Conservation (phyloP, 2,888 invertebrate species). For the Peribatodes rhomboidaria region DNA sequence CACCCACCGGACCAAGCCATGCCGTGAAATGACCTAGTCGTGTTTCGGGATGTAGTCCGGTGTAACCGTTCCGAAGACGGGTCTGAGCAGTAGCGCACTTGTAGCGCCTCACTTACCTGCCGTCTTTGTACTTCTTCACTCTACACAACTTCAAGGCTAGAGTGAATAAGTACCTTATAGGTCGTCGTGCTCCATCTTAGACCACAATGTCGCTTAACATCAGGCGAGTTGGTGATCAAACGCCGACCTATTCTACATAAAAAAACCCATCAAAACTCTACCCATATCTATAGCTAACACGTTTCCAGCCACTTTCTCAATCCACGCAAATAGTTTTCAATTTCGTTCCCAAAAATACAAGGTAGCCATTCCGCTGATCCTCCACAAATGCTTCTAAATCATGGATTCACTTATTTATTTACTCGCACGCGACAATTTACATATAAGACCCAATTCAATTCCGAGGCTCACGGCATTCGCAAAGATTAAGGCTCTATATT, state of each 20-base stretch:
- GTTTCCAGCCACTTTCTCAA: conserved; percentile 24
- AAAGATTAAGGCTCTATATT: conserved; percentile 78
- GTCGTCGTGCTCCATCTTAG: too few relatives aligned
- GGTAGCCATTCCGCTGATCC: conserved; percentile 68
- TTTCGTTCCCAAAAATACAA: conserved; percentile 45
- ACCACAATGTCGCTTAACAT: too few relatives aligned
- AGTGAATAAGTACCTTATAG: too few relatives aligned
- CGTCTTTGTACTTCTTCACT: too few relatives aligned
- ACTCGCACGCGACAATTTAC: conserved; percentile 82
- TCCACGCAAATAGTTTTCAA: conserved; percentile 45
- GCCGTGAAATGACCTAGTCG: too few relatives aligned
- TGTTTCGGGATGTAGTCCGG: too few relatives aligned
- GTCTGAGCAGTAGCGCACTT: too few relatives aligned
- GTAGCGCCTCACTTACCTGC: too few relatives aligned
- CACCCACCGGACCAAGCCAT: too few relatives aligned
- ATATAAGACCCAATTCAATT: conserved; percentile 84
- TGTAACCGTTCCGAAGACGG: too few relatives aligned
- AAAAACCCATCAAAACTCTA: neutral
- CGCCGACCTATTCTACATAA: neutral
- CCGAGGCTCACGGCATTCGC: conserved; percentile 77
- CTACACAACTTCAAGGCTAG: too few relatives aligned
- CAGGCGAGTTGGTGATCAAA: too few relatives aligned
- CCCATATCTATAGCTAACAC: conserved; percentile 3
- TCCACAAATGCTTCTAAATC: conserved; percentile 72
- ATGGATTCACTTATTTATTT: conserved; percentile 80